phyloP scores from a whole-genome alignment of 2,113 vertebrate species.

The Vombatus ursinus region DNA sequence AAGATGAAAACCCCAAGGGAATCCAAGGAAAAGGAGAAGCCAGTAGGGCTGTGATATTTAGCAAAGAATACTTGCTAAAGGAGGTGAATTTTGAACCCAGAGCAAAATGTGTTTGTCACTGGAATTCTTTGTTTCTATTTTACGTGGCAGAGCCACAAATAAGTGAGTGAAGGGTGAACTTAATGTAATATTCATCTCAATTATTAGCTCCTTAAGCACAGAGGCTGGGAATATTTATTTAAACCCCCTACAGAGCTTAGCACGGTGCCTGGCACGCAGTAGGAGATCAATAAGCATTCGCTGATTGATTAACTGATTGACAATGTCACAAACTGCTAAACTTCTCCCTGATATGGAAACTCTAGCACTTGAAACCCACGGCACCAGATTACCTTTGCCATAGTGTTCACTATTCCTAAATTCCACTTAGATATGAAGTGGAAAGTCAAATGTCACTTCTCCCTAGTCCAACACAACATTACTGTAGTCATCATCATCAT shows the following conservation, averaged over 20 bases:
- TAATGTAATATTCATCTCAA: constrained; percentile 5
- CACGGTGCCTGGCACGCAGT: neutral
- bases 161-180: constrained; percentile 32
- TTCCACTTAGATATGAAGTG: neutral
- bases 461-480: neutral
- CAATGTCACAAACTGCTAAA: constrained; percentile 42
- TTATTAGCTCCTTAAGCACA: neutral
- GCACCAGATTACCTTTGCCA: neutral
- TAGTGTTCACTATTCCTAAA: neutral
- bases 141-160: neutral
- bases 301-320: constrained; percentile 27
- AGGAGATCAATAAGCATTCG: constrained; percentile 21
- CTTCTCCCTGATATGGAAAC: constrained; percentile 13
- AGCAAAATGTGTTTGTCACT: neutral
- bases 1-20: neutral
- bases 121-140: neutral
- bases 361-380: neutral
- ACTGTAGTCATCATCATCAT: neutral
- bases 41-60: neutral
- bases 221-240: neutral
- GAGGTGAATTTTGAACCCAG: neutral
- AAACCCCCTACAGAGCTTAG: neutral
- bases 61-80: neutral
- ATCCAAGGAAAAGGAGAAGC: neutral
- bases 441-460: constrained; percentile 10